Evolutionary conservation across 2,797 vertebrate species (phyloP).

Genomic region (Molossus alvarezi): DNA sequence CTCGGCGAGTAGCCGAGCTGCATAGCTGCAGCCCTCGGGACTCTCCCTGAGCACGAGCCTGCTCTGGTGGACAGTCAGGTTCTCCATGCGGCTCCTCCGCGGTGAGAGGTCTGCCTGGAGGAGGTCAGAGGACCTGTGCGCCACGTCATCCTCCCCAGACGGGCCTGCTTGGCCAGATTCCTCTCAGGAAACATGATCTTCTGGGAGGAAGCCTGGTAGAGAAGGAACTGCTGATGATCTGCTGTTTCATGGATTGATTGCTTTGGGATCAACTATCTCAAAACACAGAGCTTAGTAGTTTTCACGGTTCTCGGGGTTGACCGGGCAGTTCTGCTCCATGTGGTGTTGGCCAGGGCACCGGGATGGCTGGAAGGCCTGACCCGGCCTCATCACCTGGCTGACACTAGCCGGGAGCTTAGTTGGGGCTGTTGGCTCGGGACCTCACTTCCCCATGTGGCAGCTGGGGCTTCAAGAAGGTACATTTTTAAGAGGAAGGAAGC

Average conservation of each 20-base stretch:
- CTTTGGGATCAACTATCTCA: neutral
- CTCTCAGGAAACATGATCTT: neutral
- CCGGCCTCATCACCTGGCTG: neutral
- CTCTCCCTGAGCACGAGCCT: neutral
- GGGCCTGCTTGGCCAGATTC: neutral
- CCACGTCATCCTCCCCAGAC: neutral
- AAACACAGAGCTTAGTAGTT: neutral
- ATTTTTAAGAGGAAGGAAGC: neutral
- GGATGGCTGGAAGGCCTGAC: neutral
- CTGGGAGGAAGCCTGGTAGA: neutral
- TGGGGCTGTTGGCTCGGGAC: neutral
- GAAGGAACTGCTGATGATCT: neutral
- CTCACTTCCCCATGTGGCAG: neutral
- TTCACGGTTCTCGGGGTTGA: neutral
- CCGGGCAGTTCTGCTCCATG: neutral
- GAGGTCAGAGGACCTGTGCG: neutral
- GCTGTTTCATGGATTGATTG: too few species aligned
- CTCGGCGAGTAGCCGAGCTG: fast-evolving
- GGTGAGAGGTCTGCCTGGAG: neutral
- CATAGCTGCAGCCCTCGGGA: neutral
- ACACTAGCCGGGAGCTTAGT: neutral
- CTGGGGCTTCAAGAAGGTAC: neutral
- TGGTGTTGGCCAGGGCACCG: neutral
- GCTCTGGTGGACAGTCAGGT: neutral
- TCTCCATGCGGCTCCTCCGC: neutral